These are phyloP conservation scores for Anableps anableps DNA, from an alignment of 2,797 vertebrate species.

Conservation along the genomic window DNA sequence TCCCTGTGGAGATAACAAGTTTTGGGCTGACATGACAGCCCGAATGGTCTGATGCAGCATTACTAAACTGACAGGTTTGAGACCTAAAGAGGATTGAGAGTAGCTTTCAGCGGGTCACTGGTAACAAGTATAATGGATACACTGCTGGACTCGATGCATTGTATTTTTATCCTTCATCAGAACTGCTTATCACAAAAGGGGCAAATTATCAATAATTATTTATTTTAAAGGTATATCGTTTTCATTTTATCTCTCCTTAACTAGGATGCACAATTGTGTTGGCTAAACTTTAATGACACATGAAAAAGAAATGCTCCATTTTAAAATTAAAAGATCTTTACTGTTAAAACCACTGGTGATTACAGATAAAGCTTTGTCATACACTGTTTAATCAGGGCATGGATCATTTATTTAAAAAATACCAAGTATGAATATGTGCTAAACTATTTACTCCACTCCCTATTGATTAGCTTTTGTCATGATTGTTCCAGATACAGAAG, in stretches of 20 bases:
- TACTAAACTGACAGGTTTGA: constrained; percentile 62
- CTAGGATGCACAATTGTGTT: not conserved
- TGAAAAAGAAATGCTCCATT: not conserved
- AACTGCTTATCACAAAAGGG: not conserved
- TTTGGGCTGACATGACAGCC: constrained; percentile 69
- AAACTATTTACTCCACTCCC: not conserved
- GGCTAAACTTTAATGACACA: not conserved
- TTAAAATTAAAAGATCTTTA: not conserved
- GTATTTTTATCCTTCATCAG: not conserved
- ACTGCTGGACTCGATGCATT: not conserved
- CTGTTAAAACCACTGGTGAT: not conserved
- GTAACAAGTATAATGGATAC: constrained; percentile 11
- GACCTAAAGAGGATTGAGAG: constrained; percentile 29
- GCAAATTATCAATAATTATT: not conserved
- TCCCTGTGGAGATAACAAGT: constrained; percentile 94
- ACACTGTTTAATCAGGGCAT: not conserved
- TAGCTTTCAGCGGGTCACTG: constrained; percentile 46
- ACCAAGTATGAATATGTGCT: not conserved
- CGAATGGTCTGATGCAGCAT: constrained; percentile 75
- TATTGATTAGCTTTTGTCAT: not conserved
- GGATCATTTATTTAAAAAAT: not conserved
- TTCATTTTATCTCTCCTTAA: not conserved
- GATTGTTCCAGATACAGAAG: not conserved
- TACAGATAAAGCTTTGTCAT: not conserved
- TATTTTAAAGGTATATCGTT: not conserved